These are phyloP conservation scores for Dysidea cf. avara DNA, from an alignment of 37 sponge, comb jelly and placozoan species.

Conservation along the genomic window DNA sequence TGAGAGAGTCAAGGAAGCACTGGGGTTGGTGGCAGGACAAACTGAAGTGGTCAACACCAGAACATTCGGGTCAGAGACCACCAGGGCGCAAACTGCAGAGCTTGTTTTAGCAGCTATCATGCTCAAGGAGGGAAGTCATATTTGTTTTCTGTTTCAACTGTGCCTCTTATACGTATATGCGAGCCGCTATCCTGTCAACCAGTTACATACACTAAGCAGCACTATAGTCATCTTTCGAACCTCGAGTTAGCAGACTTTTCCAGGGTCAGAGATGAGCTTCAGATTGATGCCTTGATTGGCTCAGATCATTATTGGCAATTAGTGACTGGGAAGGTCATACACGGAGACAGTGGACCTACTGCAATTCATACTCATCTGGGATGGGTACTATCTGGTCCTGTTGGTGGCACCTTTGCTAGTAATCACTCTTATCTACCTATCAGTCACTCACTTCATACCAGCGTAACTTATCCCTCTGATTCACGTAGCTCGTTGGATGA, in stretches of 20 bases:
- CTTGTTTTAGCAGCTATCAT: background rate
- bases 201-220: background rate
- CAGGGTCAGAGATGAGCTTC: too few species aligned
- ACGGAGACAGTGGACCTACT: conserved; percentile 1
- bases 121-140: background rate
- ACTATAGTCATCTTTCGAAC: background rate
- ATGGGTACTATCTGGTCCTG: conserved; percentile 1
- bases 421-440: too few species aligned
- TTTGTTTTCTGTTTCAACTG: background rate
- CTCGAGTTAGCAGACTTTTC: conserved; percentile 2
- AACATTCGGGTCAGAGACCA: background rate
- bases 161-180: conserved; percentile 7
- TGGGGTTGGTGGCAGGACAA: background rate
- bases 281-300: too few species aligned
- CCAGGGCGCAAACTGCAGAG: background rate
- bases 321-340: too few species aligned
- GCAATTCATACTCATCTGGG: conserved; percentile 4
- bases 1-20: background rate
- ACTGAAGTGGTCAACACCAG: background rate
- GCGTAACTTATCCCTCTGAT: background rate
- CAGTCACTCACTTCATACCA: too few species aligned
- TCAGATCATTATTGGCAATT: too few species aligned
- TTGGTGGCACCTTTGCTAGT: too few species aligned
- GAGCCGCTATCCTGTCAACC: conserved; percentile 3
- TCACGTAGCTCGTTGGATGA: background rate